Evolutionary conservation across 2,113 vertebrate species (phyloP).

Genomic region (Pholis gunnellus): DNA sequence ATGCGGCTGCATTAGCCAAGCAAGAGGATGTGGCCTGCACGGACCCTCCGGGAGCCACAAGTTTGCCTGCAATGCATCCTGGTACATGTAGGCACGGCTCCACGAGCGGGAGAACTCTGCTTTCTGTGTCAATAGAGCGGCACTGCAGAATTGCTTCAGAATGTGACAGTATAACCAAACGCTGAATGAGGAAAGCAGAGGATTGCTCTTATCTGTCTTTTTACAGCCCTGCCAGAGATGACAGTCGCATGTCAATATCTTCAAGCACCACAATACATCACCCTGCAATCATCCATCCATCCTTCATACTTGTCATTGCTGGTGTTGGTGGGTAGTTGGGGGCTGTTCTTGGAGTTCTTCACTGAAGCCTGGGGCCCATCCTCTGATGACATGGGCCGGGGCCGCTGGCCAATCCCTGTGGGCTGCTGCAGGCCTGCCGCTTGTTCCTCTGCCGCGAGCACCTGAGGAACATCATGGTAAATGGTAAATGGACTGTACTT

Average conservation of each 20-base stretch:
- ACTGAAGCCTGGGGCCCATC: constrained; percentile 78
- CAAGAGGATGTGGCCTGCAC: too few species aligned
- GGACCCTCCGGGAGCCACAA: too few species aligned
- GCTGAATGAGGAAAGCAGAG: not conserved
- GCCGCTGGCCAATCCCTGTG: constrained; percentile 93
- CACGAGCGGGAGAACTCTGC: too few species aligned
- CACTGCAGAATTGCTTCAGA: not conserved
- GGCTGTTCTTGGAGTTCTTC: constrained; percentile 75
- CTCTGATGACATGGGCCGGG: constrained; percentile 87
- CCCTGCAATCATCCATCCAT: not conserved
- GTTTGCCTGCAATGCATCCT: not conserved
- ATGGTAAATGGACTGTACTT: too few species aligned
- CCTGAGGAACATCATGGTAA: constrained; percentile 46
- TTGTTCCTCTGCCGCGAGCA: constrained; percentile 90
- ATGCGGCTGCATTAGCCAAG: too few species aligned
- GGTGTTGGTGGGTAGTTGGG: constrained; percentile 19
- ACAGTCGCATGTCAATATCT: not conserved
- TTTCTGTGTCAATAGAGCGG: too few species aligned
- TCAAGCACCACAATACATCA: not conserved
- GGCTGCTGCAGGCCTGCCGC: constrained; percentile 91
- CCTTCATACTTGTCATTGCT: constrained; percentile 70
- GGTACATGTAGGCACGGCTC: not conserved
- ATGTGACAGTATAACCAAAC: not conserved
- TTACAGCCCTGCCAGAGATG: not conserved
- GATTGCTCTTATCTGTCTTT: not conserved